Evolutionary conservation across 2,888 invertebrate genomes (phyloP).

Genomic region (Caenorhabditis sp.): DNA sequence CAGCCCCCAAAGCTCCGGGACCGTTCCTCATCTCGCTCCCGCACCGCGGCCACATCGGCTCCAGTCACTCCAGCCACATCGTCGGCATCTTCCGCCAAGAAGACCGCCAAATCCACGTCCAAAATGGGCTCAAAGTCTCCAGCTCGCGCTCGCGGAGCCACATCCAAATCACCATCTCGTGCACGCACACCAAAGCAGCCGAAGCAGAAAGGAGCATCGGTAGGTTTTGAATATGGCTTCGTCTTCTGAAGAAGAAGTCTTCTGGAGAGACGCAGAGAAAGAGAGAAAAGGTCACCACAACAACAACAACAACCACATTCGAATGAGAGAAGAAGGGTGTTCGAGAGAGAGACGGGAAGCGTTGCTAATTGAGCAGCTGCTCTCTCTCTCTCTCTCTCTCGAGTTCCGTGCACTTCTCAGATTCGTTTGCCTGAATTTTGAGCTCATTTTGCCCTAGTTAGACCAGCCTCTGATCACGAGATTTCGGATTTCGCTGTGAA

Average conservation of each 20-base stretch:
- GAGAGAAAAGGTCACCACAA: constrained; percentile 38
- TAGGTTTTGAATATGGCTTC: background rate
- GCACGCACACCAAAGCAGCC: constrained; percentile 19
- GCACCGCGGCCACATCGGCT: constrained; percentile 17
- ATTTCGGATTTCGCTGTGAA: too few species aligned
- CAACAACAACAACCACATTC: constrained; percentile 52
- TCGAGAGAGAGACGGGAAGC: constrained; percentile 7
- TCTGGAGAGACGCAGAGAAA: constrained; percentile 3
- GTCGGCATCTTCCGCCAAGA: background rate
- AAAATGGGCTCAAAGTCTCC: background rate
- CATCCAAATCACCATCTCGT: constrained; percentile 38
- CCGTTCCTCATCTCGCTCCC: constrained; percentile 41
- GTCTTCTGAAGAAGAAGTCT: background rate
- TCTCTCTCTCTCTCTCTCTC: background rate
- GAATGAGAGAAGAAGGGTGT: background rate
- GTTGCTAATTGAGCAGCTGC: constrained; percentile 63
- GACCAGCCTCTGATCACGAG: too few species aligned
- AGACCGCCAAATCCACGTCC: background rate
- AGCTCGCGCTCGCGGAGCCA: background rate
- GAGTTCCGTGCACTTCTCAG: too few species aligned
- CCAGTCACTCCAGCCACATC: background rate
- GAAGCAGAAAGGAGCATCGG: constrained; percentile 8
- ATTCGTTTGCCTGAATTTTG: too few species aligned
- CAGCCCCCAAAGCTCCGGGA: constrained; percentile 37
- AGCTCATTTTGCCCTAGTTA: background rate